Percentiles rank a stretch among this genome's conserved stretches.
These are phyloP conservation scores for Sardina pilchardus DNA, from an alignment of 2,113 vertebrate genomes.

Conservation along the genomic window DNA sequence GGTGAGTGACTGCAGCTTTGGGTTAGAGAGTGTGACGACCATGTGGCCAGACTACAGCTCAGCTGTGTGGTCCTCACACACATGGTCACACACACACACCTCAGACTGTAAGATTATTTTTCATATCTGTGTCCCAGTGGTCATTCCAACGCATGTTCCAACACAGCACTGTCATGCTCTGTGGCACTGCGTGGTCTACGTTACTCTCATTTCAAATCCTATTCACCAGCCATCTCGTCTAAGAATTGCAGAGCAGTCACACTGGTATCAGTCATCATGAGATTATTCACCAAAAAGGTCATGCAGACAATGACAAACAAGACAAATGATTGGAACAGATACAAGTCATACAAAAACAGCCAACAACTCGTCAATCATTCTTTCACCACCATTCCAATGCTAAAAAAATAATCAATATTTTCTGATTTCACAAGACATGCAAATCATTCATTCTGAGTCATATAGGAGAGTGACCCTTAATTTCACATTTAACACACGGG, in stretches of 20 bases:
- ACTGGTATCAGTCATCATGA: neutral
- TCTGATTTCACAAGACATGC: neutral
- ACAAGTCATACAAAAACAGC: neutral
- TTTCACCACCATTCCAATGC: neutral
- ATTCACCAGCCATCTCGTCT: neutral
- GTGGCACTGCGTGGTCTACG: neutral
- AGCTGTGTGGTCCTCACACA: neutral
- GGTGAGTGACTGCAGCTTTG: neutral
- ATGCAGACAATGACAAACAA: neutral
- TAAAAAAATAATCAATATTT: neutral
- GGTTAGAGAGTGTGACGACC: neutral
- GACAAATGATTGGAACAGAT: neutral
- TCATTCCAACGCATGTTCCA: neutral
- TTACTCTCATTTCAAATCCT: neutral
- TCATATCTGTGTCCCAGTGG: neutral
- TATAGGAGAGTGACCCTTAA: neutral
- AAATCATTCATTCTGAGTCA: neutral
- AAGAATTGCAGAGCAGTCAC: neutral
- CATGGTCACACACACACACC: neutral
- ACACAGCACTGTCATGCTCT: neutral
- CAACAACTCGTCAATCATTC: neutral
- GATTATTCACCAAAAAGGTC: neutral
- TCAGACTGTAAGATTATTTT: neutral
- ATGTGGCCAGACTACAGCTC: neutral
- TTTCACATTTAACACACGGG: neutral